Evolutionary conservation across 2,113 vertebrate genomes (phyloP), one percentile per base, ranked within the genome.

Genomic region (Poicephalus gulielmi): DNA sequence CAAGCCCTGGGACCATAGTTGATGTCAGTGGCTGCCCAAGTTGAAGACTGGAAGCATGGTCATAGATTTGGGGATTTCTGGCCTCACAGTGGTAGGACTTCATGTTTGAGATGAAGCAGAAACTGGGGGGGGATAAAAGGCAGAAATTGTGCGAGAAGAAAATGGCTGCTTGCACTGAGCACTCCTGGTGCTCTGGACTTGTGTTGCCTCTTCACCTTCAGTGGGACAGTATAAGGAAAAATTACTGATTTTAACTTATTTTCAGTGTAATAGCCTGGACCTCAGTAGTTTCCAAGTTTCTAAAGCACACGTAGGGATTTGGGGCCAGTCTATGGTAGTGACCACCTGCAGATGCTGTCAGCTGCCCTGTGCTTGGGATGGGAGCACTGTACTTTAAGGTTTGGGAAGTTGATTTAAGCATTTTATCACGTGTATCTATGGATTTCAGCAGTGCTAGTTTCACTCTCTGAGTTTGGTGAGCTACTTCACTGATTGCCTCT

Each of bases 391-490:
- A 37, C 43, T 59, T 50, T 37, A 60, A 15, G 35, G 25, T 33
- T 19, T 85, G 66, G n/a, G 30, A 30, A 83, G 39, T 5, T 76
- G 68, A n/a, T n/a, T 76, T 6, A 83, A 74, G 19, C 52, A 24
- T 18, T 20, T 68, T 60, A 35, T 17, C 39, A 52, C 62, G 8
- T 24, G 5, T 71, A 4, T 12, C 1, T 23, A 10, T 30, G 10
- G 75, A 44, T 73, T 81, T 76, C 35, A 83, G 55, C 77, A 86
- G 79, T 12, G 17, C 31, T 80, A 10, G 55, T 87, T 80, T 79
- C 68, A 55, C 7, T 86, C 30, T 13, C 12, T 0, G 0, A 11
- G 30, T 60, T 28, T n/a, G 47, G 6, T 49, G 23, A 74, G 35
- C 3, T 37, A 2, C 46, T 47, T 81, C 37, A 69, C 78, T 97